These are phyloP conservation scores for Rachycentron canadum DNA, from an alignment of 2,797 vertebrate species.

Conservation along the genomic window DNA sequence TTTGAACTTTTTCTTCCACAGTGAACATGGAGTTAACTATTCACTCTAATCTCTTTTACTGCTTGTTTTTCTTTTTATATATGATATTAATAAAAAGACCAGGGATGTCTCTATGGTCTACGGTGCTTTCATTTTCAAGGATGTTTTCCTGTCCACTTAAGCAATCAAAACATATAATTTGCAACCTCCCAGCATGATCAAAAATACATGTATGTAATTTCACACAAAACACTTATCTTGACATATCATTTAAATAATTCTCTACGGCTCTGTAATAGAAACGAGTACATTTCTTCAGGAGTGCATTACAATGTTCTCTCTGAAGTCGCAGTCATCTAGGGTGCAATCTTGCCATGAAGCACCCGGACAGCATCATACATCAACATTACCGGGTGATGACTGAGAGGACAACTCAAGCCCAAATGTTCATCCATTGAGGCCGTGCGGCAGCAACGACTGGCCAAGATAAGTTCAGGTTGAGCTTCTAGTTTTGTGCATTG, in stretches of 20 bases:
- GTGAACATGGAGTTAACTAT: constrained; percentile 4
- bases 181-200: constrained; percentile 40
- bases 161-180: constrained; percentile 25
- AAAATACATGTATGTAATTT: constrained; percentile 14
- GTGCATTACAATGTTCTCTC: constrained; percentile 42
- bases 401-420: constrained; percentile 37
- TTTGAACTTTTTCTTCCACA: constrained; percentile 19
- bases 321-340: constrained; percentile 19
- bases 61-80: constrained; percentile 39
- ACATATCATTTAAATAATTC: constrained; percentile 58
- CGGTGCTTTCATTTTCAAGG: constrained; percentile 57
- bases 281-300: constrained; percentile 36
- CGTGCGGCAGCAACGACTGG: neutral
- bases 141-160: constrained; percentile 26
- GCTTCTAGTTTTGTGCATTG: constrained; percentile 27
- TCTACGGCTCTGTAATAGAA: constrained; percentile 38
- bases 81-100: constrained; percentile 6
- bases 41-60: constrained; percentile 23
- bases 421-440: neutral
- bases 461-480: constrained; percentile 26
- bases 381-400: constrained; percentile 13
- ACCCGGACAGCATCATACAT: constrained; percentile 21
- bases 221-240: constrained; percentile 27
- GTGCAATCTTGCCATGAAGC: constrained; percentile 16
- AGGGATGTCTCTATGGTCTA: constrained; percentile 35